Base-by-base conservation (phyloP, 2,113 vertebrate species). In the Eubucco bourcierii region DNA sequence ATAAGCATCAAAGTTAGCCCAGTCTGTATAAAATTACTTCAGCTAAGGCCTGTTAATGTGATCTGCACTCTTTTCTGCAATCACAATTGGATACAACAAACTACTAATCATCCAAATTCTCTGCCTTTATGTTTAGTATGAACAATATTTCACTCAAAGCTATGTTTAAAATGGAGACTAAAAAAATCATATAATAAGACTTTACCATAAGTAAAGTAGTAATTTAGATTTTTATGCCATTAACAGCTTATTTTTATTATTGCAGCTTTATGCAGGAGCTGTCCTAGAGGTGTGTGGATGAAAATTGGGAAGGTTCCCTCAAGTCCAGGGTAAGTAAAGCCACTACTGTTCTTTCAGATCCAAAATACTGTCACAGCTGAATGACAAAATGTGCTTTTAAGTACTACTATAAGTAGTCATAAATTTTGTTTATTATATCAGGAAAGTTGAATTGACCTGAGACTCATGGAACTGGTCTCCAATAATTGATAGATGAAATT, bases 251-350 rank as follows among this genome's bases (percentile, higher is more conserved):
- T 88, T 1, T 82, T 73, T 87, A 50, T 65, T 93, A 77, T 93
- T 96, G 31, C 96, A 99, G 99, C 98, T 99, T 60, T 99, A 99
- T 89, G 97, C 99, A 53, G 99, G 99, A 90, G 99, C 99, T 97
- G 98, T 99, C 96, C 98, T 99, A 29, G 99, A 99, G 97, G 99
- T 99, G 83, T 99, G 99, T 96, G 99, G 99, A 99, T 99, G 99
- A 99, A 99, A 99, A 98, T 33, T 99, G 98, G 99, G 99, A 96
- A 97, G 99, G 98, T 99, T 99, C 99, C 99, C 99, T 94, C 99
- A 99, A 98, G 99, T 99, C 98, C 99, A 99, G 98, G 99, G 99
- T 99, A 96, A 98, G 97, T 97, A 90, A 89, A 96, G 60, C 74
- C 37, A 39, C 24, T 67, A 4, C 14, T 31, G 3, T 46, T 84